Percentiles rank a stretch among this genome's conserved stretches.
phyloP scores from a whole-genome alignment of 2,113 vertebrate species.

The Dermatemys mawii region DNA sequence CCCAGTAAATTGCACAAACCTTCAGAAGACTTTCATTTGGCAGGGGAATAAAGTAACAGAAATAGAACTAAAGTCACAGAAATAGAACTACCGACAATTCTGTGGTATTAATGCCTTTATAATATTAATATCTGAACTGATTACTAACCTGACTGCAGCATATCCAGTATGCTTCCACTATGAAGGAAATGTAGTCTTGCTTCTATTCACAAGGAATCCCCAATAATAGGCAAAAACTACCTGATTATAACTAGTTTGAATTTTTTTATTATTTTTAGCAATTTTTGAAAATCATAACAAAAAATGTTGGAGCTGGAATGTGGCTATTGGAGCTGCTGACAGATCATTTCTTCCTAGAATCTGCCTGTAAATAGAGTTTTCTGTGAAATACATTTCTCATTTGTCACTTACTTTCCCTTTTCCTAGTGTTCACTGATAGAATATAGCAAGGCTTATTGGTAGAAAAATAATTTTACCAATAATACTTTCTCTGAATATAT shows the following conservation, averaged over 20 bases:
- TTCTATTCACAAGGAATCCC: rapidly evolving
- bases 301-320: background rate
- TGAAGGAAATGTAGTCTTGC: background rate
- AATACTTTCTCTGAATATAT: conserved; percentile 11
- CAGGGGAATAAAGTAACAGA: background rate
- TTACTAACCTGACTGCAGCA: background rate
- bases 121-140: background rate
- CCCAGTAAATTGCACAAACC: background rate
- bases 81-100: background rate
- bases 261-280: background rate
- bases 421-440: background rate
- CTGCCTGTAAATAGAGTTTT: background rate
- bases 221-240: background rate
- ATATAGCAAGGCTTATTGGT: background rate
- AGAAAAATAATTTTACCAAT: background rate
- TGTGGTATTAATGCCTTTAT: background rate
- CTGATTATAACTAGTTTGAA: background rate
- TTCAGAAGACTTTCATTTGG: background rate
- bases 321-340: background rate
- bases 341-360: background rate
- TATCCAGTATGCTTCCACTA: rapidly evolving
- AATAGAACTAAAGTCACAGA: background rate
- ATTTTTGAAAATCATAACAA: background rate
- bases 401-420: background rate
- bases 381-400: background rate